Base-by-base conservation (phyloP, 2,113 vertebrate genomes). In the Galeopterus variegatus region DNA sequence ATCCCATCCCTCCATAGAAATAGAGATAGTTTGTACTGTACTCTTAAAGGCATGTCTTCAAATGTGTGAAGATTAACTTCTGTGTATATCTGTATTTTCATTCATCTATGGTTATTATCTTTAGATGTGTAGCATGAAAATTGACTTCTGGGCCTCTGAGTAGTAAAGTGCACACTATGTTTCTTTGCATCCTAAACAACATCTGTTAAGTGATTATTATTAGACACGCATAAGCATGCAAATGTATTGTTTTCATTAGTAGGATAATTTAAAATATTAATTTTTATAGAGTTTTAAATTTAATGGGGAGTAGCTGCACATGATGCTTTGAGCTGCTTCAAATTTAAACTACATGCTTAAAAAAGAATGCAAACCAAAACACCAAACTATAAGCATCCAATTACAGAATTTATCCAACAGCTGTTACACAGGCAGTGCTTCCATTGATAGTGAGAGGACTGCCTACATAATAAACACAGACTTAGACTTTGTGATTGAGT, bases 341-440 rank as follows among this genome's bases (percentile, higher is more conserved):
- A 50, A 96, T 92, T 94, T 48, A 73, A 97, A 91, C 81, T 93
- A 79, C 81, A 72, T 95, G 81, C 90, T 97, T 90, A 92, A 93
- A 93, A 95, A 92, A 88, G 75, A 97, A 92, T 95, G 67, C 54
- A 93, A 90, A 85, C 60, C n/a, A 85, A 96, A 97, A 94, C 95
- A 97, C 60, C 81, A 92, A 88, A 89, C 81, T 80, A 41, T 70
- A 85, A 97, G 28, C 62, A 36, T 97, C 73, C 81, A 95, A 82
- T 96, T 89, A 90, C 8, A 90, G 94, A 95, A 95, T 96, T 93
- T 64, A 95, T 83, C 77, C n/a, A 97, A 69, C 84, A 98, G 89
- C 93, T 95, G 93, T 90, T 90, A 70, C 60, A 96, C 83, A 95
- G 76, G 65, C 80, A 95, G 4, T 73, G 77, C 80, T 95, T 83